Percentiles rank a stretch among this genome's conserved stretches.
These are phyloP conservation scores for Acanthosepion esculentum DNA, from an alignment of 2,888 invertebrate genomes.

Conservation along the genomic window DNA sequence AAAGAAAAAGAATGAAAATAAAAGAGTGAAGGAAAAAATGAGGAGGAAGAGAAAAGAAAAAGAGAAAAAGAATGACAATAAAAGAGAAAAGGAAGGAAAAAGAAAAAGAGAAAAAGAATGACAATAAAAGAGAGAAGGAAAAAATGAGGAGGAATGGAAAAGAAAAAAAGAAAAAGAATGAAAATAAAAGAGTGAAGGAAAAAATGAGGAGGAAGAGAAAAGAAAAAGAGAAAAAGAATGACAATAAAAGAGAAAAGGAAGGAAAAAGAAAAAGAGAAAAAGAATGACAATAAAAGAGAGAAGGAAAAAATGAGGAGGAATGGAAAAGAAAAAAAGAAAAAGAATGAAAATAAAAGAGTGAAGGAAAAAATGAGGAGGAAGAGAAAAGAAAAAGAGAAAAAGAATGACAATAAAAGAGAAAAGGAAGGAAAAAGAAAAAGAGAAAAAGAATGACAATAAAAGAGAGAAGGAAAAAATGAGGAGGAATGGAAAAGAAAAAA, in stretches of 20 bases:
- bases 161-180: background rate
- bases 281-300: no score
- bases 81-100: background rate
- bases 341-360: background rate
- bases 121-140: background rate
- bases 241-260: no score
- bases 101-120: background rate
- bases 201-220: background rate
- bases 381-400: background rate
- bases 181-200: background rate
- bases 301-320: no score
- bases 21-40: background rate
- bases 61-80: background rate
- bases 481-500: no score
- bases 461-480: no score
- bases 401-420: background rate
- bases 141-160: background rate
- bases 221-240: no score
- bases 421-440: no score
- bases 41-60: rapidly evolving
- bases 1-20: no score
- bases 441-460: no score
- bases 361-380: background rate
- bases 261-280: background rate
- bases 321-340: no score